These are phyloP conservation scores for Lucilia cuprina DNA, from an alignment of 1,140 invertebrate genomes.

Conservation along the genomic window DNA sequence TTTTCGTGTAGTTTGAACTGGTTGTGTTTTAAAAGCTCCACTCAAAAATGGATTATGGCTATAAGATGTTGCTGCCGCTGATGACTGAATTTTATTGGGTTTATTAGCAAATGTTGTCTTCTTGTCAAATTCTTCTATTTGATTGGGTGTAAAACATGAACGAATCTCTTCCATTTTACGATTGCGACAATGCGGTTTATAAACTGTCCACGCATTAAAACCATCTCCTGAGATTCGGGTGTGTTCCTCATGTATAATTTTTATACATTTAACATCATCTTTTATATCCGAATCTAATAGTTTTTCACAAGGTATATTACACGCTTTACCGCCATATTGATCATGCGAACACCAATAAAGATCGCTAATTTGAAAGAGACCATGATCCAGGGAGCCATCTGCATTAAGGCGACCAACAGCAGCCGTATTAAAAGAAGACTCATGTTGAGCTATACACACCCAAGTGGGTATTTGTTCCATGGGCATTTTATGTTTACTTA, in stretches of 20 bases:
- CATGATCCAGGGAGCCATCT: constrained; percentile 71
- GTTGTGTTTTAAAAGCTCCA: neutral
- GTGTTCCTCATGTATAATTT: constrained; percentile 70
- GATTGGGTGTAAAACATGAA: constrained; percentile 9
- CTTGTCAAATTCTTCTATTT: neutral
- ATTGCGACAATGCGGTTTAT: constrained; percentile 61
- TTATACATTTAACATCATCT: constrained; percentile 73
- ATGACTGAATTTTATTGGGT: neutral
- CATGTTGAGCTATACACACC: constrained; percentile 75
- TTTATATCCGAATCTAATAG: constrained; percentile 73
- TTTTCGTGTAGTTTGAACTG: neutral
- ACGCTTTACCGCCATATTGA: constrained; percentile 67
- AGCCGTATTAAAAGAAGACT: constrained; percentile 72
- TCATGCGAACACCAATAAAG: constrained; percentile 72
- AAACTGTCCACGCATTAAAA: constrained; percentile 75
- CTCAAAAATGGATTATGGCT: constrained; percentile 35
- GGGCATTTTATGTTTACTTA: constrained; percentile 63
- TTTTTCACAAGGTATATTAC: constrained; percentile 67
- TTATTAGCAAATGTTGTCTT: neutral
- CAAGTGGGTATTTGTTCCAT: constrained; percentile 69
- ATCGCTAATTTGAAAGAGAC: constrained; percentile 74
- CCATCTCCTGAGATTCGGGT: constrained; percentile 71
- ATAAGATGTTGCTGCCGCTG: neutral
- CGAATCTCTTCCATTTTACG: constrained; percentile 27
- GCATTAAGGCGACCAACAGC: constrained; percentile 67